Percentiles rank a stretch among this genome's conserved stretches.
phyloP scores from a whole-genome alignment of 92 coral and sea anemone species.

The Zoanthus sansibaricus region DNA sequence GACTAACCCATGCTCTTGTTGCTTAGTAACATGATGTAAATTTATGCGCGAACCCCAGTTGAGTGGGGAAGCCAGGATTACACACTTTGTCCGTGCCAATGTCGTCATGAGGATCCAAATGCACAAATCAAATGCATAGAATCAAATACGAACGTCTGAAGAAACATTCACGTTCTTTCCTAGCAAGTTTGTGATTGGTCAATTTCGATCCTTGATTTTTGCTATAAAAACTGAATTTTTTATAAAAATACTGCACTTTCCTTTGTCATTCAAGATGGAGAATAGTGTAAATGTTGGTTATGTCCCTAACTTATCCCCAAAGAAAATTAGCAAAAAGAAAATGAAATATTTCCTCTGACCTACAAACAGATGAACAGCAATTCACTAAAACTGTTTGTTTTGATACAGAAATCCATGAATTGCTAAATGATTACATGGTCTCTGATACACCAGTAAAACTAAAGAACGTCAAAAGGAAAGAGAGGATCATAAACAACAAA shows the following conservation, averaged over 20 bases:
- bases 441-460: conserved; percentile 5
- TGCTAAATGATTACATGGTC: background rate
- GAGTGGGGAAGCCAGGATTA: no score
- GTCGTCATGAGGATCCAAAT: background rate
- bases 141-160: background rate
- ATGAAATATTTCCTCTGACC: background rate
- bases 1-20: no score
- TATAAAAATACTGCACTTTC: background rate
- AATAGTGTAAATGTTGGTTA: background rate
- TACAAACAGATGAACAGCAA: background rate
- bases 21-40: no score
- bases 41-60: no score
- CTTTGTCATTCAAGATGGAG: background rate
- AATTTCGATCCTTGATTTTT: background rate
- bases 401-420: background rate
- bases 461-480: conserved; percentile 1
- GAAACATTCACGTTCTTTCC: background rate
- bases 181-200: background rate
- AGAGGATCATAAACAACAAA: background rate
- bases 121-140: background rate
- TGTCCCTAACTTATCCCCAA: background rate
- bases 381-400: conserved; percentile 1
- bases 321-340: background rate
- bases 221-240: background rate
- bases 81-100: no score